Conservation (phyloP, 2,888 invertebrate species). For the Heteropelma amictum region DNA sequence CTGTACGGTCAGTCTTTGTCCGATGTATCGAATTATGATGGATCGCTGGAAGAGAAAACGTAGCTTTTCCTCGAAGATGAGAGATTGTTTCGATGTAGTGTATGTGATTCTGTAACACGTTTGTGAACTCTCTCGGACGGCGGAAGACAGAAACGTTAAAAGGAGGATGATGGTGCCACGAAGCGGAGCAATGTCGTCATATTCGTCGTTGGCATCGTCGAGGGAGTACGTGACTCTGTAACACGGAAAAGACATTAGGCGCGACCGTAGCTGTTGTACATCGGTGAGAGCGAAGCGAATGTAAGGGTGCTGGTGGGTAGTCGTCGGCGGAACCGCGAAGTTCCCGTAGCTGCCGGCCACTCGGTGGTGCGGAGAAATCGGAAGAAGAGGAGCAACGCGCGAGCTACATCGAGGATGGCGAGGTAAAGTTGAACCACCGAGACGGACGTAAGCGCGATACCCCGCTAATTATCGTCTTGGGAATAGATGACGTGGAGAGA, state of each 20-base stretch:
- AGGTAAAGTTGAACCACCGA: constrained; percentile 65
- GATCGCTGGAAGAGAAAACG: no score
- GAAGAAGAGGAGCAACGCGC: constrained; percentile 22
- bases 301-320: constrained; percentile 27
- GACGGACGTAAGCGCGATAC: constrained; percentile 58
- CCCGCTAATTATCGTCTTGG: constrained; percentile 60
- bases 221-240: constrained; percentile 71
- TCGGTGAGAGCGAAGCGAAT: constrained; percentile 39
- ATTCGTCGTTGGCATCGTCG: constrained; percentile 60
- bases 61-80: no score
- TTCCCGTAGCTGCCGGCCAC: constrained; percentile 58
- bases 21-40: constrained; percentile 2
- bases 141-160: constrained; percentile 60
- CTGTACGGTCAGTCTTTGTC: background rate
- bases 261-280: constrained; percentile 56
- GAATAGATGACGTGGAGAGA: constrained; percentile 57
- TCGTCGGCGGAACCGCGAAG: constrained; percentile 67
- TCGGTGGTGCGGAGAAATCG: constrained; percentile 34
- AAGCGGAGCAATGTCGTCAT: constrained; percentile 57
- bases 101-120: background rate
- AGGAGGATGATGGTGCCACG: constrained; percentile 73
- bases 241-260: constrained; percentile 78
- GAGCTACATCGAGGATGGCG: constrained; percentile 52
- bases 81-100: no score
- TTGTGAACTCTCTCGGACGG: background rate